Percentiles rank a stretch among this genome's conserved stretches.
Conservation (phyloP, 1,140 invertebrate genomes). For the Apis laboriosa region DNA sequence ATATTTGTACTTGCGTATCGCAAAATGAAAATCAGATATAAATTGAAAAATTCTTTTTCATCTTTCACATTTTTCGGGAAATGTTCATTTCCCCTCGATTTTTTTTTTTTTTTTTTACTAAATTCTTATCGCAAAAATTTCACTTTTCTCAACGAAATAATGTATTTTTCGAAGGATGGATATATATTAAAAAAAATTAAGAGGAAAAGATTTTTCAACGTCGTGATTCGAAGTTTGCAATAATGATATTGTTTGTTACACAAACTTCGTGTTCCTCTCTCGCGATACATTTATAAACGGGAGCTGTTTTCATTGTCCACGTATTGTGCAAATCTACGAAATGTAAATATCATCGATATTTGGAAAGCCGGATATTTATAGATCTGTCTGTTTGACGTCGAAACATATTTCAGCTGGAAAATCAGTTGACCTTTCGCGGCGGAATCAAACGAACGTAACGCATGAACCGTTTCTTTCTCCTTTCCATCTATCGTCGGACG, state of each 20-base stretch:
- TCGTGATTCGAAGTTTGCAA: neutral
- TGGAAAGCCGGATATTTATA: constrained; percentile 36
- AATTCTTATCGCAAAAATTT: too few species aligned
- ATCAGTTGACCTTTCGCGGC: neutral
- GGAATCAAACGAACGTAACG: neutral
- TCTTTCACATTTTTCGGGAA: too few species aligned
- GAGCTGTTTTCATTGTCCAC: neutral
- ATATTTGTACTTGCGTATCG: too few species aligned
- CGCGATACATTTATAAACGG: constrained; percentile 2
- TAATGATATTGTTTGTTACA: constrained; percentile 7
- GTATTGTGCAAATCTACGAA: constrained; percentile 31
- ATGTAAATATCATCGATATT: constrained; percentile 35
- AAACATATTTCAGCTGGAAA: constrained; percentile 4
- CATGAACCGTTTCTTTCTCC: neutral
- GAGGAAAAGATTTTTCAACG: neutral
- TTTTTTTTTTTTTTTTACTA: too few species aligned
- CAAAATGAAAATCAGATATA: too few species aligned
- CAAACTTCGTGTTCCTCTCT: neutral
- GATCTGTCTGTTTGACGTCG: constrained; percentile 14
- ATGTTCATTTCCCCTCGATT: too few species aligned
- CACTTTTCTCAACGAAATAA: neutral
- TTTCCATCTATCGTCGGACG: neutral
- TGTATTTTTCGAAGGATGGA: neutral
- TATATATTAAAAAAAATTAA: neutral
- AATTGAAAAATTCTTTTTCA: too few species aligned